phyloP scores from a whole-genome alignment of 2,113 vertebrate species.

The Aegypius monachus region DNA sequence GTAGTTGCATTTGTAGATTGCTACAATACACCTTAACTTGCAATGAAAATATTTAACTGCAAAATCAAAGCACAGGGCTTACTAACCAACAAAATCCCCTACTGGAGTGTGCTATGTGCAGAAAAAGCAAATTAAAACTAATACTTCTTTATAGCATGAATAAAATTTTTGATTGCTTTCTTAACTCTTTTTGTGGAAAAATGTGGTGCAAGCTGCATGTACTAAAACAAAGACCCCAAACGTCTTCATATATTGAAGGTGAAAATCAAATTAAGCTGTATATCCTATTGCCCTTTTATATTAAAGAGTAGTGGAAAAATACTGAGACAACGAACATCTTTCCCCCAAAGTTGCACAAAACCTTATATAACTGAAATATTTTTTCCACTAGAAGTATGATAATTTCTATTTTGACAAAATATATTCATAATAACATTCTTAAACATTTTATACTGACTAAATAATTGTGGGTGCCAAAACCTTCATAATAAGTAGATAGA shows the following conservation, averaged over 20 bases:
- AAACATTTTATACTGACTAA: not conserved
- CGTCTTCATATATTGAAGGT: not conserved
- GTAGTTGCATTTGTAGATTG: not conserved
- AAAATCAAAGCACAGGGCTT: not conserved
- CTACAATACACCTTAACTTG: not conserved
- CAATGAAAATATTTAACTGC: conserved; percentile 13
- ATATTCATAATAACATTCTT: not conserved
- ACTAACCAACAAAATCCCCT: not conserved
- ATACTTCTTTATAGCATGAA: not conserved
- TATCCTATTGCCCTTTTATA: not conserved
- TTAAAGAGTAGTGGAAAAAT: not conserved
- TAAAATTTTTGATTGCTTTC: not conserved
- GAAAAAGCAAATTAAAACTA: not conserved
- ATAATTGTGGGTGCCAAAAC: not conserved
- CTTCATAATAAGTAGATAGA: not conserved
- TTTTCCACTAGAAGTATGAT: not conserved
- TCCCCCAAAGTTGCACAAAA: not conserved
- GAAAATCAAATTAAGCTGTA: not conserved
- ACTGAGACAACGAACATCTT: not conserved
- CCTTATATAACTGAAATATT: not conserved
- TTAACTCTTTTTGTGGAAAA: not conserved
- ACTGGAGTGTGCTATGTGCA: not conserved
- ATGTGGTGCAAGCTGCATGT: not conserved
- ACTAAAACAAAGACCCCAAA: not conserved
- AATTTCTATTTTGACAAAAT: not conserved